These are phyloP conservation scores for Galeopsomyia nigrocyanea DNA, from an alignment of 2,888 invertebrate genomes.

Conservation along the genomic window DNA sequence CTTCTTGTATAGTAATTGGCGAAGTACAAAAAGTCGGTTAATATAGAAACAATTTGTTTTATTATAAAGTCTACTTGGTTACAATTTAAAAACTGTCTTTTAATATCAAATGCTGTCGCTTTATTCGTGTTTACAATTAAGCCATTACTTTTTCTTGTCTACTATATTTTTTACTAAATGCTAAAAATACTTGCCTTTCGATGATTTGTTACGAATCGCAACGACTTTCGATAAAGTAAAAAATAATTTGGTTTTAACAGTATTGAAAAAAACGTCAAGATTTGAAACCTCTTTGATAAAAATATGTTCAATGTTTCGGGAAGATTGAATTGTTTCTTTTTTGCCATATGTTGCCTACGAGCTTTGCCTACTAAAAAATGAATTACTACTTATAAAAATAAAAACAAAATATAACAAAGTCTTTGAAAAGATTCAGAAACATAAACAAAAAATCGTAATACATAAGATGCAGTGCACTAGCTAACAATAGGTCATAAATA, in stretches of 20 bases:
- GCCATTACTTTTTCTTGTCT: conserved; percentile 11
- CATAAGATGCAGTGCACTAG: too few species aligned
- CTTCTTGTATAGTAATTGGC: too few species aligned
- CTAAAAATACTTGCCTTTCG: conserved; percentile 34
- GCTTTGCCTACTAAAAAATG: too few species aligned
- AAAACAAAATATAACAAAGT: too few species aligned
- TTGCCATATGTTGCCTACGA: neutral
- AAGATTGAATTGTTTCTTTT: conserved; percentile 6
- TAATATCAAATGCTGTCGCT: neutral
- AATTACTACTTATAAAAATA: too few species aligned
- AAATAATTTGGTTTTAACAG: conserved; percentile 2
- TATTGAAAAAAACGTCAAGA: conserved; percentile 12
- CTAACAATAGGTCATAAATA: too few species aligned
- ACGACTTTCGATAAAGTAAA: conserved; percentile 6
- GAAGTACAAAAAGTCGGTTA: too few species aligned
- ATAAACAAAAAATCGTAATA: too few species aligned
- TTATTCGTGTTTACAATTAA: conserved; percentile 1
- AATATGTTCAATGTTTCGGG: neutral
- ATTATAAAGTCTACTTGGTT: too few species aligned
- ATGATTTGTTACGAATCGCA: conserved; percentile 9
- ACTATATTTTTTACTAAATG: conserved; percentile 18
- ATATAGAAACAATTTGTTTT: too few species aligned
- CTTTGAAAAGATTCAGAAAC: too few species aligned
- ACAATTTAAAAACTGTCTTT: too few species aligned
- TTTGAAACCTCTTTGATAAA: neutral